Evolutionary conservation across 2,888 invertebrate species (phyloP).

Genomic region (Ophraella communa): DNA sequence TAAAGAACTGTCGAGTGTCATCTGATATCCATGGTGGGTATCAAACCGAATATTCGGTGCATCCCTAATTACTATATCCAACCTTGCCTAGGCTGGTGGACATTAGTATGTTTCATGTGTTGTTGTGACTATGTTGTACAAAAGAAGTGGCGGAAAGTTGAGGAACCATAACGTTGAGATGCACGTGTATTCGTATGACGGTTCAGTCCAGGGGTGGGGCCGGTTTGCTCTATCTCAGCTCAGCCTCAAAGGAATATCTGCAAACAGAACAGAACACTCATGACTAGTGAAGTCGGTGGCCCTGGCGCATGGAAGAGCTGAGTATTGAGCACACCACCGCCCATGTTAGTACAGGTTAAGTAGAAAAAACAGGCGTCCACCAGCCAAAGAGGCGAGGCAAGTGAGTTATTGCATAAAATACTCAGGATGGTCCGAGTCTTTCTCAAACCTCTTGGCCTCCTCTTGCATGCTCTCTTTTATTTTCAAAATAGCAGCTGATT

Average conservation of each 20-base stretch:
- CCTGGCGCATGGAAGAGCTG: slow-evolving; percentile 55
- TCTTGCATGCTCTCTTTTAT: slow-evolving; percentile 99
- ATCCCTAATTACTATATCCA: slow-evolving; percentile 50
- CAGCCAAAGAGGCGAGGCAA: slow-evolving; percentile 61
- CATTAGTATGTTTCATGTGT: slow-evolving; percentile 42
- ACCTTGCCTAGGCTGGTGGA: slow-evolving; percentile 59
- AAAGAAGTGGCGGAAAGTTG: slow-evolving; percentile 41
- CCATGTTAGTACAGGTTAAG: slow-evolving; percentile 61
- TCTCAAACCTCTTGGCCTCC: slow-evolving; percentile 98
- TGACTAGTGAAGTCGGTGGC: slow-evolving; percentile 54
- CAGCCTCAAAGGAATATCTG: slow-evolving; percentile 61
- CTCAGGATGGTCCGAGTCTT: slow-evolving; percentile 96
- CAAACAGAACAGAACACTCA: slow-evolving; percentile 60
- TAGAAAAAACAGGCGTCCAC: slow-evolving; percentile 59
- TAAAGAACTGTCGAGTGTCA: not conserved
- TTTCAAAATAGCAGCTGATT: slow-evolving; percentile 99
- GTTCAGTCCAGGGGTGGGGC: slow-evolving; percentile 33
- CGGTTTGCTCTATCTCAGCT: slow-evolving; percentile 51
- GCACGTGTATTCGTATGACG: slow-evolving; percentile 26
- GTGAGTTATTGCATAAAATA: slow-evolving; percentile 92
- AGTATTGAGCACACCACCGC: slow-evolving; percentile 61
- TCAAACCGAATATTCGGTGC: slow-evolving; percentile 9
- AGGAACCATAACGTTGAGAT: slow-evolving; percentile 40
- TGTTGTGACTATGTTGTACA: slow-evolving; percentile 37
- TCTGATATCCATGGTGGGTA: not conserved